Evolutionary conservation across 2,888 invertebrate species (phyloP).

Genomic region (Phorcus lineatus): DNA sequence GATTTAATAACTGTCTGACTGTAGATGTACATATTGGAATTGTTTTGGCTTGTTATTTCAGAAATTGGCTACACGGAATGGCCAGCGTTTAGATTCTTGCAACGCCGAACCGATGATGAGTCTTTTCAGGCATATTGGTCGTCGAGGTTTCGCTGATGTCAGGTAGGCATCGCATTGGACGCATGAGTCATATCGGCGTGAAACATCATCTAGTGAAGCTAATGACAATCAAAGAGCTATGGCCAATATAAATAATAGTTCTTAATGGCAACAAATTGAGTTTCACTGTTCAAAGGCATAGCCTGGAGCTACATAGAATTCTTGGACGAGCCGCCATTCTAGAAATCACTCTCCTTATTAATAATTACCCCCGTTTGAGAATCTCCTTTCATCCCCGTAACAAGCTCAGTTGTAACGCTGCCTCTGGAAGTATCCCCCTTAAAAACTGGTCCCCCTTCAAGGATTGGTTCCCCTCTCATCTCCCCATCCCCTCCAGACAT

Average conservation of each 20-base stretch:
- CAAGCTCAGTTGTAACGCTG: background rate
- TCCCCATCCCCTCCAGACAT: background rate
- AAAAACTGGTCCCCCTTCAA: background rate
- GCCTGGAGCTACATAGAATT: background rate
- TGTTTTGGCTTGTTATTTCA: too few relatives aligned
- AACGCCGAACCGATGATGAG: too few relatives aligned
- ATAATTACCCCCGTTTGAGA: background rate
- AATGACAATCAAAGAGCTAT: background rate
- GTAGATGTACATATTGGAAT: too few relatives aligned
- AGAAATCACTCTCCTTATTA: background rate
- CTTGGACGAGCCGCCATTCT: background rate
- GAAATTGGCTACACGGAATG: too few relatives aligned
- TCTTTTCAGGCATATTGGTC: too few relatives aligned
- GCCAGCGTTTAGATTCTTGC: too few relatives aligned
- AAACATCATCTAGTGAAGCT: background rate
- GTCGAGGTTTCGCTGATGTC: too few relatives aligned
- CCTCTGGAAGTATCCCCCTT: background rate
- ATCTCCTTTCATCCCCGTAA: background rate
- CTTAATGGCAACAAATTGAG: slow-evolving; percentile 10
- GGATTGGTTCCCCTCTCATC: background rate
- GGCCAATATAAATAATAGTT: background rate
- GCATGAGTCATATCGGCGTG: too few relatives aligned
- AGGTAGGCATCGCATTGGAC: too few relatives aligned
- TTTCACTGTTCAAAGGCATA: background rate
- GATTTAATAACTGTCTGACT: too few relatives aligned